Base-by-base conservation (phyloP, 2,888 invertebrate genomes). In the Sthenelais limicola region DNA sequence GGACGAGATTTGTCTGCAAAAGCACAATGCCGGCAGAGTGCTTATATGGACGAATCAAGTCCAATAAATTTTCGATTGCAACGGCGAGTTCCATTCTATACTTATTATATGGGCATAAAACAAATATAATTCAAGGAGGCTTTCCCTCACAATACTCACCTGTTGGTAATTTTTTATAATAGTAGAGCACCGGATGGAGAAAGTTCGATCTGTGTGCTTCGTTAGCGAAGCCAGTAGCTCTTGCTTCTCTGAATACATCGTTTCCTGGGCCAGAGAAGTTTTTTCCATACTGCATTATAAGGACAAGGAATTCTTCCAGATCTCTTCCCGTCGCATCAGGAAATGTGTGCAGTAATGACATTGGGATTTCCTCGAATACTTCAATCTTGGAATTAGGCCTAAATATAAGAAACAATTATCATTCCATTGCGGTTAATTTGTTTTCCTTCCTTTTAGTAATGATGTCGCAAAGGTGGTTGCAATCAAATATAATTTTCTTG, bases 161-260 rank as follows among this genome's bases (percentile, higher is more conserved):
- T 80, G 86, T 83, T 3, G 88, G 88, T 48, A 87, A 72, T 4
- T 71, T 72, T 0, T 83, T 79, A 76, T 87, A 89, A 75, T 84
- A 88, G 78, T 89, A 89, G 35, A 89, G 76, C 9, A 86, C 86
- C 3, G 89, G 89, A 76, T 89, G 89, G 0, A 89, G 81, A 76
- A 89, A 89, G 80, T 89, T 89, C 35, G 88, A 88, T 18, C 79
- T 71, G 74, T 88, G 87, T 9, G 88, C 88, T 38, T 85, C 84
- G 5, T 84, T 76, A 7, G 86, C 84, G 43, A 86, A 86, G 2
- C 84, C 86, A 3, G 83, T 85, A 1, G 88, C 88, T 48, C 89
- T 75, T 73, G 86, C 83, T n/a, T 79, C 66, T 26, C 86, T 79
- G 80, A 89, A 89, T 26, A 88, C 85, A 78, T 89, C 89, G 38